phyloP scores from a whole-genome alignment of 2,113 vertebrate species.

The Petroica traversi region DNA sequence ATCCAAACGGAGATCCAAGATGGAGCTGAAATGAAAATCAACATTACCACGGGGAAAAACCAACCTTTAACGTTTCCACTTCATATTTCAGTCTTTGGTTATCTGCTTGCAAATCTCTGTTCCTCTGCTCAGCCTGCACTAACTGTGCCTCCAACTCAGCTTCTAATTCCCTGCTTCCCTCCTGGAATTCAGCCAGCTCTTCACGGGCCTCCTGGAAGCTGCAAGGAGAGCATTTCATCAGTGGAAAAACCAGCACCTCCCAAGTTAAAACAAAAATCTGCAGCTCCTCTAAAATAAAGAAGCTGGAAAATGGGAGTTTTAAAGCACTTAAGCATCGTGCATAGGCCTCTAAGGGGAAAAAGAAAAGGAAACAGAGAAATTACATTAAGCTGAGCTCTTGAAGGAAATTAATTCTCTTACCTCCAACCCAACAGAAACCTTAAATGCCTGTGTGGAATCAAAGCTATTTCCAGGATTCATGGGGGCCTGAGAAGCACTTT shows the following conservation, averaged over 20 bases:
- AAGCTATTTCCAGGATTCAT: neutral
- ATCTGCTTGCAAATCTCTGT: constrained; percentile 91
- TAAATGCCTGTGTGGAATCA: neutral
- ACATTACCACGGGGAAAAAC: neutral
- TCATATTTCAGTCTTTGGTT: constrained; percentile 95
- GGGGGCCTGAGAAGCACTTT: neutral
- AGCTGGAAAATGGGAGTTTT: neutral
- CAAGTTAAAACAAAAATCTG: neutral
- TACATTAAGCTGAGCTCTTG: neutral
- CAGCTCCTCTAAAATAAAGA: neutral
- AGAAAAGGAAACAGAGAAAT: neutral
- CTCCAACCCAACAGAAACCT: neutral
- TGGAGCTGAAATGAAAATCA: neutral
- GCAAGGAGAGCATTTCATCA: neutral
- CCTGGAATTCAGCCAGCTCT: constrained; percentile 97
- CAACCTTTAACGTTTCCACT: constrained; percentile 90
- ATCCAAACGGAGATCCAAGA: neutral
- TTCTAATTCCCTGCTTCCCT: constrained; percentile 95
- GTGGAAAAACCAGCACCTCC: neutral
- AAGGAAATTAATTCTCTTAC: neutral
- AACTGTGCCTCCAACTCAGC: constrained; percentile 96
- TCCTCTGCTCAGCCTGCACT: constrained; percentile 91
- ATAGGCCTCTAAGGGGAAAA: neutral
- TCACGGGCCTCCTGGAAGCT: constrained; percentile 95
- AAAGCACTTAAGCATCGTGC: neutral